Base-by-base conservation (phyloP, 2,797 vertebrate genomes). In the Neosilurus mollespiculum region DNA sequence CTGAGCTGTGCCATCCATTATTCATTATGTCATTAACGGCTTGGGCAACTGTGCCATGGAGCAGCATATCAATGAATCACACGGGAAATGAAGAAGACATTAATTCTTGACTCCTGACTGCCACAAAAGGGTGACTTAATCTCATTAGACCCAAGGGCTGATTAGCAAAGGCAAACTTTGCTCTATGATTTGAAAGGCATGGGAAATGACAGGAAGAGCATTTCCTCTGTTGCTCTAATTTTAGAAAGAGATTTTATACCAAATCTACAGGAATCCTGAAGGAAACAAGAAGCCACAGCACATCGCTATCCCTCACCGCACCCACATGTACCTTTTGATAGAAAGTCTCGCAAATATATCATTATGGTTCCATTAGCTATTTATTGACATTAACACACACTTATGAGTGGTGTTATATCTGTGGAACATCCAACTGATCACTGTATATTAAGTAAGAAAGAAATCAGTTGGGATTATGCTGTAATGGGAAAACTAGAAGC, bases 1-100 rank as follows among this genome's bases (percentile, higher is more conserved):
- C 86, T 85, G 88, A 90, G 86, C 82, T 77, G 66, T 86, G 81
- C 83, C 87, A 90, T 90, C 88, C 88, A 90, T 90, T 89, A 90
- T 90, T 89, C 86, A 89, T 87, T 75, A 86, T 86, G 87, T 88
- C 90, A 88, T 89, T 89, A 87, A 83, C 75, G 66, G 83, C 86
- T 84, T 37, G 78, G 81, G 88, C 83, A 80, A 84, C 84, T 83
- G 71, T 59, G 81, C 84, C 64, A 70, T 70, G 37, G 78, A 84
- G 77, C 59, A 79, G 90, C 85, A 87, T 87, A 87, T 89, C 88
- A 92, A 93, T 91, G 89, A 89, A 87, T 83, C 81, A 53, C 75
- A 72, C 49, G 53, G 83, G 69, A 78, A 78, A 37, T 49, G 56
- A 84, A 30, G 53, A 81, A 85, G 82, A 84, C 85, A 85, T 87